These are phyloP conservation scores for Avahi laniger DNA, from an alignment of 2,797 vertebrate species.

Conservation along the genomic window DNA sequence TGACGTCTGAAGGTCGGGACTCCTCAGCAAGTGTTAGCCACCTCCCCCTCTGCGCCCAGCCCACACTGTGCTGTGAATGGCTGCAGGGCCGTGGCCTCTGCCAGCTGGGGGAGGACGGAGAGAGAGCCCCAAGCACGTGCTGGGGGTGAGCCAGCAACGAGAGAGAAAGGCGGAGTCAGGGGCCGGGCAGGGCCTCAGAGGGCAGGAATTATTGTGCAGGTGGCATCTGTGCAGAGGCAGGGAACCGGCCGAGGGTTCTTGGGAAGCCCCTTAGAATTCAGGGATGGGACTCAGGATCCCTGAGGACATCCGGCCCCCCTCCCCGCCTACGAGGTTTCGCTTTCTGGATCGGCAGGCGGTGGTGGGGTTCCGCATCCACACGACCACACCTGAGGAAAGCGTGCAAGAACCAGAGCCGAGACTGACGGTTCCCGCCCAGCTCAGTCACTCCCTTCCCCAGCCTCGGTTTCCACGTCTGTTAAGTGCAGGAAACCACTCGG, in stretches of 20 bases:
- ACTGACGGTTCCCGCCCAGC: background rate
- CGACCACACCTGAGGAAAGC: background rate
- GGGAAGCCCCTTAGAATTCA: no score
- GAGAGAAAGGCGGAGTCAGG: background rate
- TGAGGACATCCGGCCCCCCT: background rate
- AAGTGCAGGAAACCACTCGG: background rate
- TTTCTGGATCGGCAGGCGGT: background rate
- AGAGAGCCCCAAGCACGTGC: background rate
- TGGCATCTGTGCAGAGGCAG: background rate
- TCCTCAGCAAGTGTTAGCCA: no score
- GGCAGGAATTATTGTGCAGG: background rate
- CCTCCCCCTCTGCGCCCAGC: accelerated
- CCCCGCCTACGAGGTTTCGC: no score
- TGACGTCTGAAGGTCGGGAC: background rate
- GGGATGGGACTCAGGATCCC: background rate
- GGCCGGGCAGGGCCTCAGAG: background rate
- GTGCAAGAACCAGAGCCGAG: background rate
- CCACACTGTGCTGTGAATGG: background rate
- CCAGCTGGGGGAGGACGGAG: background rate
- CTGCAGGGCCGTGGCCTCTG: background rate
- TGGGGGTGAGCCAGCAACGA: background rate
- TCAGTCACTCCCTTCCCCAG: no score
- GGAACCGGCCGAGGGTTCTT: no score
- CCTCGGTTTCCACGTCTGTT: background rate
- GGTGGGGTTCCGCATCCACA: background rate